These are phyloP conservation scores for Oncorhynchus mykiss DNA, from an alignment of 2,113 vertebrate species.

Conservation along the genomic window DNA sequence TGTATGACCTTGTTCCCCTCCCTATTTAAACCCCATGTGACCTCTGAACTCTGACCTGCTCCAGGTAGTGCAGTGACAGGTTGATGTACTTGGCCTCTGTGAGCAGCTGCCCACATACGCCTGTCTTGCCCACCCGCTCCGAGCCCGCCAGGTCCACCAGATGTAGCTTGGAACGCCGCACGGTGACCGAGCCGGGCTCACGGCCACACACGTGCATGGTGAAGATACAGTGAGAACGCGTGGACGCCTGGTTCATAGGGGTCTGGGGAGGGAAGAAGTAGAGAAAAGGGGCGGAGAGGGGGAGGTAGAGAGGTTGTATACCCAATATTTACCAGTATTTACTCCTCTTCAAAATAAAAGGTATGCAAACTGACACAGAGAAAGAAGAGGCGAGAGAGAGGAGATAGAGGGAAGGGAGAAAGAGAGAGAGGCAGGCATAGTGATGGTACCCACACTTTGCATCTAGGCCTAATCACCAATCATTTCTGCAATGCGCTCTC, in stretches of 20 bases:
- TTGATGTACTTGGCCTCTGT: constrained; percentile 98
- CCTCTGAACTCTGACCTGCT: constrained; percentile 81
- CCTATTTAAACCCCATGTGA: background rate
- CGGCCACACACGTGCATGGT: constrained; percentile 90
- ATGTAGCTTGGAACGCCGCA: constrained; percentile 88
- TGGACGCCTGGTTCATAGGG: constrained; percentile 95
- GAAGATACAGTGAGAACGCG: constrained; percentile 96
- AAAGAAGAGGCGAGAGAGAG: no score
- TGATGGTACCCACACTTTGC: no score
- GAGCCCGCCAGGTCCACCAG: constrained; percentile 96
- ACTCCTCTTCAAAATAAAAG: no score
- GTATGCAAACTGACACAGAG: no score
- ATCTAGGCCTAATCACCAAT: no score
- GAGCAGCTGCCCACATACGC: constrained; percentile 85
- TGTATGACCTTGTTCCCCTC: no score
- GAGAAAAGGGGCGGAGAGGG: no score
- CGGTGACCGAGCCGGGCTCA: constrained; percentile 84
- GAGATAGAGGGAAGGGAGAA: no score
- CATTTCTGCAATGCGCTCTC: no score
- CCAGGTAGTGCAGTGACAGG: constrained; percentile 90
- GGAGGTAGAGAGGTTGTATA: no score
- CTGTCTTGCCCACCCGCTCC: constrained; percentile 89
- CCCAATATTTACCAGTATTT: no score
- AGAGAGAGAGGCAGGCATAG: no score
- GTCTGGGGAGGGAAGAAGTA: constrained; percentile 73